Evolutionary conservation across 2,797 vertebrate genomes (phyloP), one percentile per base, ranked within the genome.

Genomic region (Chiloscyllium punctatum): DNA sequence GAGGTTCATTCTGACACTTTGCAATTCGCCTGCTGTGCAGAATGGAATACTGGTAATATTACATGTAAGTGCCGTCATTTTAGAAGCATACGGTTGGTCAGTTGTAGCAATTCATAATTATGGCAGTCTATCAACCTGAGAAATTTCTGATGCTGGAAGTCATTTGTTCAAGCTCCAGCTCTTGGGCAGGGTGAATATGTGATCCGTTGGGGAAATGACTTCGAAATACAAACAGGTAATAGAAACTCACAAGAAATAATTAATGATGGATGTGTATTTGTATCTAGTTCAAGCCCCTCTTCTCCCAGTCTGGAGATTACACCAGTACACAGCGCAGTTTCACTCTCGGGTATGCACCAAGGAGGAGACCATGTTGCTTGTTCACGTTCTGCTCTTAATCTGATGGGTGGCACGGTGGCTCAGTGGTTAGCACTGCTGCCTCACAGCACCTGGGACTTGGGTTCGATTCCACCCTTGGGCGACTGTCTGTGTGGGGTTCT

Each of bases 1-100:
- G 95, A 98, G 99, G 2, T 99, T 99, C 95, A 37, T 99, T 1
- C 97, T 99, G 96, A 98, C 99, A 16, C 98, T 99, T 42, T 97
- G 97, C 0, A 95, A 96, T 96, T 99, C 98, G 13, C 96, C 97
- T 0, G 98, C 97, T 0, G 98, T 98, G 96, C 98, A 97, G 95
- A 97, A 98, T 62, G 97, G 98, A 0, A 95, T 98, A 95, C 98
- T 99, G 96, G 98, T 99, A 42, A 98, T 98, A 0, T 97, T 99
- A 84, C 99, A 99, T 0, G 99, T 99, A 97, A 98, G 98, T 98
- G 74, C 5, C 9, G 13, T 94, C 11, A 27, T 74, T 27, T 0
- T 74, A 9, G 13, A 18, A 62, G 18, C 25, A 25, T 53, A 0
- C 11, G 30, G 13, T 33, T 62, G 82, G 23, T 48, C 42, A 25